These are phyloP conservation scores for Andricus grossulariae DNA, from an alignment of 1,140 invertebrate genomes.

Conservation along the genomic window DNA sequence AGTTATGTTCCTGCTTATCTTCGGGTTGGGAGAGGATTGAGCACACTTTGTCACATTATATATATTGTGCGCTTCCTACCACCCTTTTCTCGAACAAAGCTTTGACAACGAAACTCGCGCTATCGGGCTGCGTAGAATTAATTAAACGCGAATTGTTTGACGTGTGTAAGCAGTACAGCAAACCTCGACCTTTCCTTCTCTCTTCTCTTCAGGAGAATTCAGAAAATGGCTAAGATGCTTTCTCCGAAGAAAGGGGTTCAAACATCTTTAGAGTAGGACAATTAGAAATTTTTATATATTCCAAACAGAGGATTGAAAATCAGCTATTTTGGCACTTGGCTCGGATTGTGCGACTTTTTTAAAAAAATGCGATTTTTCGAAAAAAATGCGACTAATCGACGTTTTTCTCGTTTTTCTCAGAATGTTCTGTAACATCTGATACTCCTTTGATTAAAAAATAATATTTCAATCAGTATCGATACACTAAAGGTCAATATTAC, in stretches of 20 bases:
- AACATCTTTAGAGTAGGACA: background rate
- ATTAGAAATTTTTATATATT: background rate
- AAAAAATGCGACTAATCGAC: too few relatives aligned
- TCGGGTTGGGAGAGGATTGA: background rate
- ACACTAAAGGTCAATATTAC: too few relatives aligned
- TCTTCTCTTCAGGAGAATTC: background rate
- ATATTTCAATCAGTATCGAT: too few relatives aligned
- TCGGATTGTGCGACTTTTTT: too few relatives aligned
- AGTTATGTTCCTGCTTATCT: constrained; percentile 25
- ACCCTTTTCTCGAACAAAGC: constrained; percentile 44
- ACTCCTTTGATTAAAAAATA: too few relatives aligned
- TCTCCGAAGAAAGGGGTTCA: background rate
- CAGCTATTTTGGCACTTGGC: too few relatives aligned
- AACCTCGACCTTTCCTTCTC: constrained; percentile 23
- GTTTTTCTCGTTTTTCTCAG: too few relatives aligned
- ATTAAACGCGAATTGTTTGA: constrained; percentile 54
- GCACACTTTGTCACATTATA: background rate
- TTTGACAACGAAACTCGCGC: constrained; percentile 34
- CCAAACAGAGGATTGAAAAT: too few relatives aligned
- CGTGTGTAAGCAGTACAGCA: constrained; percentile 39
- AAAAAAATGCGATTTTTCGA: too few relatives aligned
- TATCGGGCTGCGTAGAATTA: constrained; percentile 46
- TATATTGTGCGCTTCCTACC: constrained; percentile 8
- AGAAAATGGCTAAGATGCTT: constrained; percentile 8
- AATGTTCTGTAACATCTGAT: too few relatives aligned